Base-by-base conservation (phyloP, 1,140 invertebrate genomes). In the Trinorchestia longiramus region DNA sequence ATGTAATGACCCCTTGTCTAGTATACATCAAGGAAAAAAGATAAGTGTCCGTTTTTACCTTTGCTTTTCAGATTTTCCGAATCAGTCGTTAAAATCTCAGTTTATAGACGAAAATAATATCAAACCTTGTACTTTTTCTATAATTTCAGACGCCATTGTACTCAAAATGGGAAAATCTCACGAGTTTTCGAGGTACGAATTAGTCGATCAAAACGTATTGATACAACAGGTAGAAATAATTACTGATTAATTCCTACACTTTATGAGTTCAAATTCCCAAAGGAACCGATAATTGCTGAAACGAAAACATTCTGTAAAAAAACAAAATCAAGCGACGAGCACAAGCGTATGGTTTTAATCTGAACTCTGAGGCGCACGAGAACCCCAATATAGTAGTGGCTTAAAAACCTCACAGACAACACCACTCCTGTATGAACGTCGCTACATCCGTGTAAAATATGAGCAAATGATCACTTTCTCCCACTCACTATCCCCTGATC, bases 391-490 rank as follows among this genome's bases (percentile, higher is more conserved):
- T 94, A 94, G 43, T 47, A 94, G 92, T 17, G 11, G 43, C 92
- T 23, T 94, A 94, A 94, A 44, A 94, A 94, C 41, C 92, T 94
- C 40, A 94, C 40, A n/a, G 92, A 94, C 92, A 94, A 45, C 40
- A 47, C 43, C 11, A 45, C 62, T 11, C 28, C 62, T 77, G 62
- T 77, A 94, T 47, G 43, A 94, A 44, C 43, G 92, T 3, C 41
- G 41, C 43, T 94, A 36, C 44, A 94, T 23, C 44, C 44, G 11
- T 94, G 92, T 43, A 19, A 94, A 45, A 94, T 47, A 94, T 11
- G 92, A 94, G 92, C 43, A 94, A 94, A 94, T 94, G 92, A 94
- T 94, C 36, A 94, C 92, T 94, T 45, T 94, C 44, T 45, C 92
- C 92, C 92, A 47, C 92, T 94, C 92, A 94, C 92, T 94, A 94